Evolutionary conservation across 2,797 vertebrate genomes (phyloP), one percentile per base, ranked within the genome.

Genomic region (Malurus leucopterus): DNA sequence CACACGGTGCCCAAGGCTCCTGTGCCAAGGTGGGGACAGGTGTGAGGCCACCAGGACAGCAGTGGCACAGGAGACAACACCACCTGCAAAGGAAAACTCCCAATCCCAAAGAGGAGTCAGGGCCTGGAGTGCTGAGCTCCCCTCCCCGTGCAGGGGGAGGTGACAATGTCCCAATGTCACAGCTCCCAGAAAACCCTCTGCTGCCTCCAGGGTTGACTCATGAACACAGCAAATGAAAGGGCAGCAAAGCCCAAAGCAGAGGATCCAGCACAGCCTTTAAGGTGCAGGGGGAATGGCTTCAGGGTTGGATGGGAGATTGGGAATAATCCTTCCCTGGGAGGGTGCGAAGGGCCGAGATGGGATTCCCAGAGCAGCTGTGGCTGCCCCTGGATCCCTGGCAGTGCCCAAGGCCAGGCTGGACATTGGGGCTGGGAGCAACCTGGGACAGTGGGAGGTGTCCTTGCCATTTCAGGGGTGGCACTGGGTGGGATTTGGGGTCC

Each of bases 71-170:
- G 27, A 57, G 29, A 26, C 44, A 21, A 22, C 0, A 13, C 6
- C 49, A 49, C 22, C 59, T 27, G 18, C 4, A 10, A 18, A 43
- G 50, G 34, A 21, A 21, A 50, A 26, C 2, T 9, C 43, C 46
- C 3, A 8, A 30, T 38, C 41, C 69, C 57, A 26, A 11, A 8
- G 1, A 22, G 29, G 47, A 51, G 4, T 26, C 3, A 2, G 46
- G 49, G 41, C 53, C 69, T 26, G 50, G 22, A 63, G 72, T 50
- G 9, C 43, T 23, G 51, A 62, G 27, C 15, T 26, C 41, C 55
- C 47, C 47, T 13, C 16, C 18, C 4, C 0, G 2, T 22, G 18
- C 1, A 0, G 2, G 22, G 4, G 36, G 67, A 74, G 14, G 44
- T 32, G 36, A 23, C 64, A 22, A 0, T 15, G 55, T 47, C 77